Evolutionary conservation across 2,113 vertebrate species (phyloP).

Genomic region (Orientallactaga bullata): DNA sequence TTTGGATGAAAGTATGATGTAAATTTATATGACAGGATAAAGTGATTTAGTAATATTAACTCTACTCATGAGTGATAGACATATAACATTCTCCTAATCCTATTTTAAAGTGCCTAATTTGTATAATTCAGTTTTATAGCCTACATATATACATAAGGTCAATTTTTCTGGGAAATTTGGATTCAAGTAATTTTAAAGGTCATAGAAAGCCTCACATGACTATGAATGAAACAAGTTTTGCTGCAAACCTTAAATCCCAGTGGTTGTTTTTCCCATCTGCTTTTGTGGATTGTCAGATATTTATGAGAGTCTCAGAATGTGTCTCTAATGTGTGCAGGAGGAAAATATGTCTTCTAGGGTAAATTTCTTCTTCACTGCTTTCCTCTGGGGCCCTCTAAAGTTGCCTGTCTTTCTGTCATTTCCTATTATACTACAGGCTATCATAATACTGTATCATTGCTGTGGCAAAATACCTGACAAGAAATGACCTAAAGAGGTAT

Average conservation of each 20-base stretch:
- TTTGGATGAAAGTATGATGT: not conserved
- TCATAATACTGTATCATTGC: not conserved
- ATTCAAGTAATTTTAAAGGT: conserved; percentile 24
- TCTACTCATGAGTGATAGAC: not conserved
- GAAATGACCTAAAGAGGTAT: not conserved
- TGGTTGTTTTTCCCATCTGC: not conserved
- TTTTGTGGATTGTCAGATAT: not conserved
- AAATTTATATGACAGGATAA: conserved; percentile 6
- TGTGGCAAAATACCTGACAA: not conserved
- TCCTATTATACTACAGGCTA: not conserved
- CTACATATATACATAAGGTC: not conserved
- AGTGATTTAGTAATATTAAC: not conserved
- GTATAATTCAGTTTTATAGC: not conserved
- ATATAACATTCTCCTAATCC: not conserved
- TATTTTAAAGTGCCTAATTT: not conserved
- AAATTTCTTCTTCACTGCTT: not conserved
- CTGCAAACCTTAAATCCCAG: not conserved
- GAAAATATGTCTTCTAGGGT: not conserved
- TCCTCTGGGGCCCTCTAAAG: not conserved
- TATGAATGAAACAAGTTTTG: not conserved
- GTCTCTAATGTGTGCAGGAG: not conserved
- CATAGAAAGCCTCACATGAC: not conserved
- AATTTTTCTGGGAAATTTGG: conserved; percentile 9
- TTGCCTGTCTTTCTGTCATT: not conserved
- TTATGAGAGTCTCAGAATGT: not conserved